Base-by-base conservation (phyloP, 2,797 vertebrate genomes). In the Poeciliopsis presidionis region DNA sequence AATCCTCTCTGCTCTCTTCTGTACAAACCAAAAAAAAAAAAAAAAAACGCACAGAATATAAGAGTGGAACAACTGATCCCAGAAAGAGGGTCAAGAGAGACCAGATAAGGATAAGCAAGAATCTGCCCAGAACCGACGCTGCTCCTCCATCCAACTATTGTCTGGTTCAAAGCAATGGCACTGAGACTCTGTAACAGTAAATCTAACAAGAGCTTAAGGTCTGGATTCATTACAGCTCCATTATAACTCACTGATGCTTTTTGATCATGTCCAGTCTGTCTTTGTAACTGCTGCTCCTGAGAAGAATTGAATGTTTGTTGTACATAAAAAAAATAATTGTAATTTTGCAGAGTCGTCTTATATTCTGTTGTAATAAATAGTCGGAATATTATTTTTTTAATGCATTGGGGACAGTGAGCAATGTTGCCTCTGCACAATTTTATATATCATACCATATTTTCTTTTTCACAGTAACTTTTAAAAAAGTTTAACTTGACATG, bases 81-180 rank as follows among this genome's bases (percentile, higher is more conserved):
- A 43, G 65, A 13, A 25, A 39, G 61, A 65, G 61, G 61, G 61
- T 65, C 61, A 41, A 69, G 65, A 69, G 39, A 69, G 39, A 41
- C 65, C 39, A 43, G 65, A 69, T 69, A 69, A 43, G 65, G 65
- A 43, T 39, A 69, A 43, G 36, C 12, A 43, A 69, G 43, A n/a
- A 43, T 69, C 39, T 43, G 65, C 36, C 22, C 65, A 11, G 20
- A 69, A 7, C 65, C 5, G 36, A 5, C 33, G 39, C 65, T 43
- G 36, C 65, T 69, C 22, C 39, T 43, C 61, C 33, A 12, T 69
- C 22, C 65, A n/a, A 69, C 22, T 33, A n/a, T 69, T 69, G 36
- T 69, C 61, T 65, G 61, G 7, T 20, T 65, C 18, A 22, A 65
- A 65, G 30, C 22, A 16, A 65, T 22, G 59, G 33, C 16, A 39